Percentiles rank a stretch among this genome's conserved stretches.
phyloP scores from a whole-genome alignment of 2,888 invertebrate species.

The Standfussiana lucernea region DNA sequence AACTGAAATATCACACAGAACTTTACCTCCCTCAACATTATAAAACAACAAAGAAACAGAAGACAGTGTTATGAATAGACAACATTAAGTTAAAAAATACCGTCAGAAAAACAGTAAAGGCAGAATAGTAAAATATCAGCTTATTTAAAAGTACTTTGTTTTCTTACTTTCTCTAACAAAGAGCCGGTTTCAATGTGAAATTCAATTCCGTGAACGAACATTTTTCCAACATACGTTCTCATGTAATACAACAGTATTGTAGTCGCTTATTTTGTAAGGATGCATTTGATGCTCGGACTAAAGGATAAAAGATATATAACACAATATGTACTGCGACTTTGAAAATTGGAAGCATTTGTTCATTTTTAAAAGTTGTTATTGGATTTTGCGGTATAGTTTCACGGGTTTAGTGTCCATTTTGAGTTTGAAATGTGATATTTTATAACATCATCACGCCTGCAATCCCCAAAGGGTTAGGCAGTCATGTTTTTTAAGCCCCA shows the following conservation, averaged over 20 bases:
- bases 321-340: slow-evolving; percentile 47
- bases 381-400: slow-evolving; percentile 30
- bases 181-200: slow-evolving; percentile 75
- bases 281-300: slow-evolving; percentile 69
- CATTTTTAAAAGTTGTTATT: slow-evolving; percentile 51
- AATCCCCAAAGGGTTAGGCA: not conserved
- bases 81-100: slow-evolving; percentile 55
- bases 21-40: slow-evolving; percentile 16
- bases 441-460: not conserved
- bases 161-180: slow-evolving; percentile 73
- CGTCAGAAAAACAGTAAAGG: slow-evolving; percentile 46
- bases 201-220: slow-evolving; percentile 74
- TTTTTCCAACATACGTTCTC: slow-evolving; percentile 70
- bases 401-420: not conserved
- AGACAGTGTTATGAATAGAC: slow-evolving; percentile 51
- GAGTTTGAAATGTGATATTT: not conserved
- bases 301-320: slow-evolving; percentile 58
- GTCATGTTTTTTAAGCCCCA: not conserved
- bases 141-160: slow-evolving; percentile 76
- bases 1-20: slow-evolving; percentile 15
- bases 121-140: slow-evolving; percentile 70
- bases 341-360: slow-evolving; percentile 55
- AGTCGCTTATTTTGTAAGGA: slow-evolving; percentile 68
- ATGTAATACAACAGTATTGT: slow-evolving; percentile 64
- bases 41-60: slow-evolving; percentile 19